Evolutionary conservation across 2,888 invertebrate genomes (phyloP).

Genomic region (Chymomyza procnemis): DNA sequence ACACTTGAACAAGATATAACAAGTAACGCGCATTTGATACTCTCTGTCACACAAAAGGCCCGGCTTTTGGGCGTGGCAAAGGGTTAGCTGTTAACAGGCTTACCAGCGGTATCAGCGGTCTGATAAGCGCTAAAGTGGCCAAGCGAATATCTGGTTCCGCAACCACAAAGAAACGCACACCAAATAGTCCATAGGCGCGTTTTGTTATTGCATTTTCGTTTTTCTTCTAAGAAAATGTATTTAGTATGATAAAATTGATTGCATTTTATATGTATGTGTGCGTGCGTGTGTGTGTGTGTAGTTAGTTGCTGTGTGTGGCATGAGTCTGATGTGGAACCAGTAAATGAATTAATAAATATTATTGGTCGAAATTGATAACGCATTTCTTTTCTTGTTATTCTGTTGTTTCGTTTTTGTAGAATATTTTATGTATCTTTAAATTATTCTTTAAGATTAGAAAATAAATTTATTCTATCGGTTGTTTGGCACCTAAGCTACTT

Average conservation of each 20-base stretch:
- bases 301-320: no score
- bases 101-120: constrained; percentile 76
- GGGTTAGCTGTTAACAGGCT: constrained; percentile 50
- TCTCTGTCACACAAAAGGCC: background rate
- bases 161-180: constrained; percentile 74
- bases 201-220: constrained; percentile 61
- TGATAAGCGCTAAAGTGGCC: constrained; percentile 74
- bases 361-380: no score
- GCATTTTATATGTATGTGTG: constrained; percentile 1
- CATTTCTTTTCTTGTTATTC: no score
- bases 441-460: no score
- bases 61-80: constrained; percentile 1
- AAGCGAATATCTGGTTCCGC: constrained; percentile 75
- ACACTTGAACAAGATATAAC: background rate
- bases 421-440: no score
- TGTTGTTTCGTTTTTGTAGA: no score
- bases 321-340: background rate
- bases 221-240: constrained; percentile 64
- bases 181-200: constrained; percentile 70
- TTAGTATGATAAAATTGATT: background rate
- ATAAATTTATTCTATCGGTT: no score
- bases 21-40: background rate
- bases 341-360: background rate
- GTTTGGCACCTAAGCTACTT: no score
- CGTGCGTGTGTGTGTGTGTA: background rate